Evolutionary conservation across 2,888 invertebrate species (phyloP), one percentile per base, ranked within the genome.

Genomic region (Neoscelio sp.): DNA sequence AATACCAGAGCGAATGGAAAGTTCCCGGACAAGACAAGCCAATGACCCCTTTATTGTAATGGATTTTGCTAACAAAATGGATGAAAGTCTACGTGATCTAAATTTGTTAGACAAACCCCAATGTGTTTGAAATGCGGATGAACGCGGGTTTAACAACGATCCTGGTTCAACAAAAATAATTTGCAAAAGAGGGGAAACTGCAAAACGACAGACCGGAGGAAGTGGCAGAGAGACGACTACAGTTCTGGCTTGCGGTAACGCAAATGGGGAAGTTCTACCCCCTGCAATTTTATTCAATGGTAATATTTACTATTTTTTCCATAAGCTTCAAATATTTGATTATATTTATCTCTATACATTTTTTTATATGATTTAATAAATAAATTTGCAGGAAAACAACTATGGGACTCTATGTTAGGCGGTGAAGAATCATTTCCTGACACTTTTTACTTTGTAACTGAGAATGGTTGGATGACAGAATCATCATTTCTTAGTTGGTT

Each of bases 381-480:
- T 23, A 23, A 23, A 10, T 50, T 40, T 62, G 3, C 13, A 62
- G 62, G 46, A 8, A 46, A 62, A 13, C 62, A 62, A 35, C 15
- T 62, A 3, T 48, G 60, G 56, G 26, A 33, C 12, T 15, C 56
- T 12, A 56, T 56, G 23, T 0, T 60, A 6, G 44, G 60, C 3
- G 5, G 6, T 13, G 20, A 58, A 10, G 40, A 64, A 15, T 13
- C 26, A 18, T 64, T 35, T 48, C 64, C 64, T 7, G 48, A 20
- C 12, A 64, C 64, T 2, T 0, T 18, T 1, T 65, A 65, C 13
- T 52, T 42, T 48, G 52, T 52, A 2, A 30, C 18, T 8, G 65
- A 65, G 6, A 65, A 52, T 0, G 65, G 65, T 0, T 65, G 65
- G 65, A 65, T 65, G 65, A 52, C 65, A 5, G 65, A 64, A 42